Base-by-base conservation (phyloP, 2,797 vertebrate species). In the Cheracebus regulus region DNA sequence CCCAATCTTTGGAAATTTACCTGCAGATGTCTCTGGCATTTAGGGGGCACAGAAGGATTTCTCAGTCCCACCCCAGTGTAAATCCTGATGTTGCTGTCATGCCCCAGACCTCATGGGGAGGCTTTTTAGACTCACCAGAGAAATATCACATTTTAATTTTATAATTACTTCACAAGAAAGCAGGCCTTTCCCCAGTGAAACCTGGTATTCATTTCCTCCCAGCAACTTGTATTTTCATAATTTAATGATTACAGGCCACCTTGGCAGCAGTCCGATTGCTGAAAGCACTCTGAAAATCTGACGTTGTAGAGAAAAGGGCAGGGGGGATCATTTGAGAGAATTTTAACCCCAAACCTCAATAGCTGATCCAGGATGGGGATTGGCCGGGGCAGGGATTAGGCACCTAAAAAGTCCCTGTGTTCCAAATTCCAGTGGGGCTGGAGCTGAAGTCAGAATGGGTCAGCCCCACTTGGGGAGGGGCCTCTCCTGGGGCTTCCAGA, bases 131-230 rank as follows among this genome's bases (percentile, higher is more conserved):
- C 82, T 97, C 93, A 0, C 98, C 91, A 94, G 98, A 98, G 98
- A 98, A 98, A 97, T 97, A 98, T 97, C 98, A 98, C 98, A 98
- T 98, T 98, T 98, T 98, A 98, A 98, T 98, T 98, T 98, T 96
- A 97, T 98, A 98, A 98, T 98, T 98, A 98, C 98, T 98, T 98
- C 98, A 97, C n/a, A 95, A 98, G 98, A 98, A 98, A 98, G 95
- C 97, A 97, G 82, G 97, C 97, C 97, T 97, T 98, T 98, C 96
- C 97, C 98, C 90, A 97, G 97, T 97, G 95, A 93, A 96, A 94
- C 96, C 98, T 98, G 98, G 96, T 96, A 98, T 98, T 98, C 97
- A 98, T 98, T 98, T 98, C 98, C 98, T 98, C 97, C 96, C 96
- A 97, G 98, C 96, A 97, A 98, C 95, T 98, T 98, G 81, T 79